Evolutionary conservation across 2,888 invertebrate genomes (phyloP).

Genomic region (Cheilosia impressa): DNA sequence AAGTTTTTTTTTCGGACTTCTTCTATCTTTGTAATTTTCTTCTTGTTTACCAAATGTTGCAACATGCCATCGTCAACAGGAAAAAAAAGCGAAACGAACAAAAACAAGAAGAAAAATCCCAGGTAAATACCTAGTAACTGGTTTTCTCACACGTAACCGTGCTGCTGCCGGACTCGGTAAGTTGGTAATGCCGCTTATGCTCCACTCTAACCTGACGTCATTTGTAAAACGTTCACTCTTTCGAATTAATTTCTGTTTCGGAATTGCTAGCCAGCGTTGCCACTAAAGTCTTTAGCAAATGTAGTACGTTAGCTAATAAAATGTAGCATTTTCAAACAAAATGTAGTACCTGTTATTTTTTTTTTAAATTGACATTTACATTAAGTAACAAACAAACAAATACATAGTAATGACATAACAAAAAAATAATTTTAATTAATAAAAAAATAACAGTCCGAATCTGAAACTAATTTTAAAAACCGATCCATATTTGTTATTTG

Average conservation of each 20-base stretch:
- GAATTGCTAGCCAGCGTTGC: constrained; percentile 44
- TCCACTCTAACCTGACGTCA: constrained; percentile 63
- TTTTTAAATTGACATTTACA: no score
- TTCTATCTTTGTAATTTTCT: neutral
- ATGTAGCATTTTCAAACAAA: no score
- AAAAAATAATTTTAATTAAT: no score
- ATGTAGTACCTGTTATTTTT: no score
- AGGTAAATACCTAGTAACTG: constrained; percentile 54
- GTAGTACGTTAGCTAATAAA: no score
- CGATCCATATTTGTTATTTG: no score
- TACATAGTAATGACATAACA: no score
- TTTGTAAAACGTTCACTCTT: constrained; percentile 70
- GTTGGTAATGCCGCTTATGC: constrained; percentile 44
- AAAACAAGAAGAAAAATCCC: constrained; percentile 36
- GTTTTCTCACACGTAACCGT: constrained; percentile 61
- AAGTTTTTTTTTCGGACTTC: constrained; percentile 12
- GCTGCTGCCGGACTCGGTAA: neutral
- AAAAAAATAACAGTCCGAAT: no score
- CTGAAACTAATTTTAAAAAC: no score
- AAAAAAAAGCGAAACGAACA: neutral
- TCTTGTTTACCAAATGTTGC: constrained; percentile 70
- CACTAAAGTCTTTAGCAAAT: no score
- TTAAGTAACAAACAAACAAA: no score
- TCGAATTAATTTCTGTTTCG: constrained; percentile 69
- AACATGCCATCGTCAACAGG: constrained; percentile 30